phyloP scores from a whole-genome alignment of 2,113 vertebrate species.

The Ceratotherium simum region DNA sequence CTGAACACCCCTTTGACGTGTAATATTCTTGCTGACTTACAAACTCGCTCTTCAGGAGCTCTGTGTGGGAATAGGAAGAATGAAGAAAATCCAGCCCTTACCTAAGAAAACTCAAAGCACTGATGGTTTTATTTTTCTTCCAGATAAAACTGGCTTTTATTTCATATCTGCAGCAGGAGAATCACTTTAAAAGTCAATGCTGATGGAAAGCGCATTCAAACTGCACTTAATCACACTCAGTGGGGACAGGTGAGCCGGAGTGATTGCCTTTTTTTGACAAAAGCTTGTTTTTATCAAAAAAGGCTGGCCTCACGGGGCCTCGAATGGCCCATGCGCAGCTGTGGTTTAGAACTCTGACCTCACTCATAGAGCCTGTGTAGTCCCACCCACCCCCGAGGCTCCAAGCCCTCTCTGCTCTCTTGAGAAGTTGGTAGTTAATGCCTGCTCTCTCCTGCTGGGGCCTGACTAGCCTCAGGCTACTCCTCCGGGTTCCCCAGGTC shows the following conservation, averaged over 20 bases:
- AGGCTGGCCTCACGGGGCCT: background rate
- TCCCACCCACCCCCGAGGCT: background rate
- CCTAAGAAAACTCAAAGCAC: conserved; percentile 38
- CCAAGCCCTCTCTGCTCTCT: background rate
- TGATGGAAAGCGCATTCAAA: conserved; percentile 41
- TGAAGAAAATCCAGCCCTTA: background rate
- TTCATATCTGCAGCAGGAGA: conserved; percentile 29
- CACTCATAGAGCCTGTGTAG: background rate
- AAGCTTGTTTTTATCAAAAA: conserved; percentile 50
- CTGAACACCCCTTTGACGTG: background rate
- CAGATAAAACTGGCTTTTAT: conserved; percentile 57
- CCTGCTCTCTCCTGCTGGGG: background rate
- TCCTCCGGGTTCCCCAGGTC: background rate
- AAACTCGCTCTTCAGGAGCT: conserved; percentile 15
- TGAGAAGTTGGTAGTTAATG: background rate
- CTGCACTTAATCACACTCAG: conserved; percentile 17
- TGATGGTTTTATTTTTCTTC: conserved; percentile 63
- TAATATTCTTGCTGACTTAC: background rate
- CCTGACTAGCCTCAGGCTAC: background rate
- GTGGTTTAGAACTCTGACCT: background rate
- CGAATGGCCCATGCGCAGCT: background rate
- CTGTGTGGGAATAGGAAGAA: conserved; percentile 17
- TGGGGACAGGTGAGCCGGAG: background rate
- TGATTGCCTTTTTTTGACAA: background rate
- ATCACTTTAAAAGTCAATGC: conserved; percentile 55